phyloP scores from a whole-genome alignment of 2,113 vertebrate species.

The Trogon surrucura region DNA sequence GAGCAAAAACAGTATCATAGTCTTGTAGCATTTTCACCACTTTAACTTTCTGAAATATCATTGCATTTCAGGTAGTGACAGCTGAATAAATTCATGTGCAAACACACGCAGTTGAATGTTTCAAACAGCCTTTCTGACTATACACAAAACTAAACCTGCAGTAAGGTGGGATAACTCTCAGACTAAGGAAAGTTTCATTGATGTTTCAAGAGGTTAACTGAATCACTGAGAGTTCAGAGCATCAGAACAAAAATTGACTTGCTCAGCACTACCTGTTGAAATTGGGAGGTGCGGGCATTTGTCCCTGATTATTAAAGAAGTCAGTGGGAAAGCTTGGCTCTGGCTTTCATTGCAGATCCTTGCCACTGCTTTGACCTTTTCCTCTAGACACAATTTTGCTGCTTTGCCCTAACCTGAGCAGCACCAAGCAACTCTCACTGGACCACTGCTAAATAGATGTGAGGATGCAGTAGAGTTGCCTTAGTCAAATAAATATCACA shows the following conservation, averaged over 20 bases:
- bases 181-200: neutral
- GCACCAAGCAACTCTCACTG: neutral
- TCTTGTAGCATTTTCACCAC: neutral
- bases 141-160: neutral
- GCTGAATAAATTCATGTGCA: neutral
- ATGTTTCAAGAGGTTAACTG: neutral
- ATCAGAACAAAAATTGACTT: neutral
- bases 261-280: neutral
- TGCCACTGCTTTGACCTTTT: neutral
- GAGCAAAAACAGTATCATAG: neutral
- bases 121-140: neutral
- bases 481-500: neutral
- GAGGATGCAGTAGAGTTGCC: neutral
- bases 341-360: neutral
- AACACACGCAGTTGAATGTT: neutral
- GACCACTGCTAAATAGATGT: neutral
- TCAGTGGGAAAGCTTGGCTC: neutral
- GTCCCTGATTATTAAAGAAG: neutral
- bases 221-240: neutral
- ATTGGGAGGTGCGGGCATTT: neutral
- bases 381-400: neutral
- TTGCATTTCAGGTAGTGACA: neutral
- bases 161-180: neutral
- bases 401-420: neutral
- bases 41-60: neutral